Evolutionary conservation across 2,888 invertebrate genomes (phyloP).

Genomic region (Trachelus tabidus): DNA sequence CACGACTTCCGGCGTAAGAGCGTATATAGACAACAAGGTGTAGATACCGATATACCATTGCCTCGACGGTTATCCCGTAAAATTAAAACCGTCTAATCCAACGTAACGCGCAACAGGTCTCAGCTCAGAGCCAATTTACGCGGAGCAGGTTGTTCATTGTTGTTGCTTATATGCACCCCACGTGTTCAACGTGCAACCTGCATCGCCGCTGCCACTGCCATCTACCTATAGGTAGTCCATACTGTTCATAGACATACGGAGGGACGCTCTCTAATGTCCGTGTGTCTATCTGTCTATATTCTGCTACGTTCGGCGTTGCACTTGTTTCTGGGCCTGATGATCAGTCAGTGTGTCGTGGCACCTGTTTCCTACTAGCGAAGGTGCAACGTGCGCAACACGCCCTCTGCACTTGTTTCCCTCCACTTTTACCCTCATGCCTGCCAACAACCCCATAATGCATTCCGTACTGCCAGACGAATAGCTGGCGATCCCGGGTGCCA

Average conservation of each 20-base stretch:
- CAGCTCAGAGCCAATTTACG: neutral
- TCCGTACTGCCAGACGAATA: neutral
- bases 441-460: constrained; percentile 39
- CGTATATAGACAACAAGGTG: neutral
- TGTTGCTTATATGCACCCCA: neutral
- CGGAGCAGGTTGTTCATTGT: neutral
- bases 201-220: constrained; percentile 24
- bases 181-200: constrained; percentile 25
- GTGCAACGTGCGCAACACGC: constrained; percentile 14
- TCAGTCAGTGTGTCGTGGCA: constrained; percentile 54
- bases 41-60: neutral
- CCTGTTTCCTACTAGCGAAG: constrained; percentile 46
- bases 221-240: neutral
- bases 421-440: constrained; percentile 29
- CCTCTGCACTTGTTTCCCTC: constrained; percentile 16
- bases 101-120: neutral
- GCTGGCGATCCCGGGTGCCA: neutral
- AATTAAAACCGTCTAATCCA: neutral
- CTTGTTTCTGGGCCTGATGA: constrained; percentile 22
- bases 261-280: constrained; percentile 40
- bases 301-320: constrained; percentile 13
- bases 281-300: constrained; percentile 33
- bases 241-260: neutral
- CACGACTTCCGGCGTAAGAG: neutral
- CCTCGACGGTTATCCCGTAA: neutral